Evolutionary conservation across 2,113 vertebrate genomes (phyloP).

Genomic region (Ammodytes dubius): DNA sequence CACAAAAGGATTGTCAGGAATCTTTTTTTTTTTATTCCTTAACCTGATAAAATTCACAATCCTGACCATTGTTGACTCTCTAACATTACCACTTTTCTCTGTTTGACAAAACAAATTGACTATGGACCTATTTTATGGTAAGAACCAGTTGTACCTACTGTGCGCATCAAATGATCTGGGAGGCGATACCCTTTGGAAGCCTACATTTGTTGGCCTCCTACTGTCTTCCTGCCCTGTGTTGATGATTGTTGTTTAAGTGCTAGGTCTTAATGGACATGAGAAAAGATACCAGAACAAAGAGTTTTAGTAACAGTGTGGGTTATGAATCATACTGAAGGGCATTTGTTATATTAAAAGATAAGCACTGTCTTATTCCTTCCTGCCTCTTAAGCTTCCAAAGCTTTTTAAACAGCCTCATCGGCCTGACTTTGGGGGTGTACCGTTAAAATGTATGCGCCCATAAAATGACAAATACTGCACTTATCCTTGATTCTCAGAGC

Average conservation of each 20-base stretch:
- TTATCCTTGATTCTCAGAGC: slow-evolving; percentile 16
- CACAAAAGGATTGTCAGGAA: slow-evolving; percentile 26
- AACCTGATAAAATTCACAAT: slow-evolving; percentile 19
- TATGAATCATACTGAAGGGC: slow-evolving; percentile 26
- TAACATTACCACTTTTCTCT: no score
- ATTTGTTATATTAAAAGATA: slow-evolving; percentile 27
- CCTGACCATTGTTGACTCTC: background rate
- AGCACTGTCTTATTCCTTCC: background rate
- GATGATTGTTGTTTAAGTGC: slow-evolving; percentile 47
- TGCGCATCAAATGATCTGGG: slow-evolving; percentile 36
- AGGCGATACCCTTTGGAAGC: slow-evolving; percentile 58
- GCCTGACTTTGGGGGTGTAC: slow-evolving; percentile 11
- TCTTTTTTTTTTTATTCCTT: background rate
- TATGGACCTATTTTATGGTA: background rate
- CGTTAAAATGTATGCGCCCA: background rate
- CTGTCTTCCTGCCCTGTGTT: slow-evolving; percentile 24
- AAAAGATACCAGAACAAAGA: slow-evolving; percentile 21
- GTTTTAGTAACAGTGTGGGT: background rate
- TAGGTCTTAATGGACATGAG: slow-evolving; percentile 32
- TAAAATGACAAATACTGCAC: slow-evolving; percentile 48
- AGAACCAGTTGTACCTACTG: slow-evolving; percentile 54
- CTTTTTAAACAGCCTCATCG: slow-evolving; percentile 28
- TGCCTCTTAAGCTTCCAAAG: slow-evolving; percentile 18
- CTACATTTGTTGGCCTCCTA: slow-evolving; percentile 28
- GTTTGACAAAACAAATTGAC: no score